phyloP scores from a whole-genome alignment of 2,888 invertebrate genomes.

The Drosophila flavopinicola region DNA sequence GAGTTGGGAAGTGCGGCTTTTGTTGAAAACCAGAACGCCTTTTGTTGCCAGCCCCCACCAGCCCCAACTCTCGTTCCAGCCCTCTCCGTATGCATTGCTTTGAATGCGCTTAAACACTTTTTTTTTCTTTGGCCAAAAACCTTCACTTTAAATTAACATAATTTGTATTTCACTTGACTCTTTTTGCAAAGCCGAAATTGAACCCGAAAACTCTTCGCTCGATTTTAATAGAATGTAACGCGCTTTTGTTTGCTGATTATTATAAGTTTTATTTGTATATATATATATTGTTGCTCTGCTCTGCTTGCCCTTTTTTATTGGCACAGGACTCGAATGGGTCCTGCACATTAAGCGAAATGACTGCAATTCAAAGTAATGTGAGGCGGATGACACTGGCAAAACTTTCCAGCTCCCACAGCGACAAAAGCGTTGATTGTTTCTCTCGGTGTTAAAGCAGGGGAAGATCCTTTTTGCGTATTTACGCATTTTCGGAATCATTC shows the following conservation, averaged over 20 bases:
- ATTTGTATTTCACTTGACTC: slow-evolving; percentile 64
- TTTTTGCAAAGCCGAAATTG: slow-evolving; percentile 22
- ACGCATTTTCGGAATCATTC: slow-evolving; percentile 13
- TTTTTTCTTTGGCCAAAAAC: slow-evolving; percentile 15
- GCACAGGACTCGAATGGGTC: slow-evolving; percentile 38
- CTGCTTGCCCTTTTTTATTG: slow-evolving; percentile 60
- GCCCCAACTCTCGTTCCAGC: background rate
- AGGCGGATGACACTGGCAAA: slow-evolving; percentile 61
- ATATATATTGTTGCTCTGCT: slow-evolving; percentile 39
- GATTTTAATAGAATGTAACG: slow-evolving; percentile 70
- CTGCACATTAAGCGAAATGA: slow-evolving; percentile 68
- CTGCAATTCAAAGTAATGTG: slow-evolving; percentile 74
- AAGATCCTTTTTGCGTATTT: too few species aligned
- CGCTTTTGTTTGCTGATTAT: slow-evolving; percentile 76
- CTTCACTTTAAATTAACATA: slow-evolving; percentile 76
- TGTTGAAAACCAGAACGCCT: slow-evolving; percentile 27
- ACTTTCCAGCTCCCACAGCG: slow-evolving; percentile 52
- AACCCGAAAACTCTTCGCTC: slow-evolving; percentile 54
- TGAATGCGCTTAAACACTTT: slow-evolving; percentile 68
- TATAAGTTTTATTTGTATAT: slow-evolving; percentile 64
- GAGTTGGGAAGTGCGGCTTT: slow-evolving; percentile 28
- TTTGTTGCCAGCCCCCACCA: slow-evolving; percentile 14
- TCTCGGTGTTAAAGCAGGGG: background rate
- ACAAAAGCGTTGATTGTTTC: slow-evolving; percentile 63
- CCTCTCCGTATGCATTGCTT: slow-evolving; percentile 37